Conservation (phyloP, 2,113 vertebrate species). For the Platichthys stellatus region DNA sequence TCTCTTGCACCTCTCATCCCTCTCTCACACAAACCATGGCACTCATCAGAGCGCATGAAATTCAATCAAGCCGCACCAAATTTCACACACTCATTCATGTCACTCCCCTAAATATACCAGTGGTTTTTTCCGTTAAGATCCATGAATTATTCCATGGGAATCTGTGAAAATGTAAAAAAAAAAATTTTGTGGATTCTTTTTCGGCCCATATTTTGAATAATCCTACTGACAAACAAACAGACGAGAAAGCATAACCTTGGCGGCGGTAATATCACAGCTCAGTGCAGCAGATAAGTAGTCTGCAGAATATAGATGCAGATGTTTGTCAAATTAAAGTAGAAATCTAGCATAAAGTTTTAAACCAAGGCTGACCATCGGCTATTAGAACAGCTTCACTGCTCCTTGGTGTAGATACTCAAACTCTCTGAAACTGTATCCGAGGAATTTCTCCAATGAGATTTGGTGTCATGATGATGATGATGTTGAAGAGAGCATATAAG, state of each 20-base stretch:
- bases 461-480: no score
- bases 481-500: neutral
- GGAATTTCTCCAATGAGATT: neutral
- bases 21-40: slow-evolving; percentile 1
- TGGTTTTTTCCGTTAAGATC: neutral
- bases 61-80: neutral
- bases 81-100: neutral
- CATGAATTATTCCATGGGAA: neutral
- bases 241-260: no score
- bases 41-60: neutral
- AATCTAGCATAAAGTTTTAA: neutral
- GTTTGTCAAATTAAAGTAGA: neutral
- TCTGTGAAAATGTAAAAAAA: no score
- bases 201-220: no score
- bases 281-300: neutral
- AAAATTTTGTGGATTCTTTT: no score
- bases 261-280: no score
- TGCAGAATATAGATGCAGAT: neutral
- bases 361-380: no score
- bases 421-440: no score
- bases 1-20: neutral
- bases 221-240: neutral
- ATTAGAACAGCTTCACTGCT: no score
- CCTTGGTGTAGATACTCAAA: no score
- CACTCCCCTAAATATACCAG: neutral